Conservation (phyloP, 2,797 vertebrate genomes). For the Gymnodraco acuticeps region DNA sequence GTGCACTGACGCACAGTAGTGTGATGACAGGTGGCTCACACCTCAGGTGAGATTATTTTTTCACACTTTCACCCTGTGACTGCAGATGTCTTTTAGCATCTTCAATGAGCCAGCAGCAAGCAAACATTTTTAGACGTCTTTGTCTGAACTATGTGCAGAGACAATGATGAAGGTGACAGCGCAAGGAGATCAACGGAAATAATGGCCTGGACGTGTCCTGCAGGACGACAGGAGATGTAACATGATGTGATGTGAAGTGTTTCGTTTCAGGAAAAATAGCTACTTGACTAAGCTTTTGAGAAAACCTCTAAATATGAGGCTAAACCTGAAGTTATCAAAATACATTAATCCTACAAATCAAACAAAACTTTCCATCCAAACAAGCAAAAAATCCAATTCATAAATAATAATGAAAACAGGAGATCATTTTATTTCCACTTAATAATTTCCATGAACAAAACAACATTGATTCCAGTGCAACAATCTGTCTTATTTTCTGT, state of each 20-base stretch:
- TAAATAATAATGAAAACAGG: too few relatives aligned
- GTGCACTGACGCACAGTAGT: constrained; percentile 4
- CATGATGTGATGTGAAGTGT: not conserved
- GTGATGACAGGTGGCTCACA: constrained; percentile 66
- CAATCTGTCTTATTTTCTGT: not conserved
- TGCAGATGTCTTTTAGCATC: constrained; percentile 39
- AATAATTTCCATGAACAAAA: not conserved
- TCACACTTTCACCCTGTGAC: constrained; percentile 46
- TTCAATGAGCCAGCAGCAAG: constrained; percentile 18
- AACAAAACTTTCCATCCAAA: not conserved
- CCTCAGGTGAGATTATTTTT: constrained; percentile 66
- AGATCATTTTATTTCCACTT: not conserved
- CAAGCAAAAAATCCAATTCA: too few relatives aligned
- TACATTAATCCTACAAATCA: not conserved
- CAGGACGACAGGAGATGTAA: not conserved
- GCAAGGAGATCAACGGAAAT: not conserved
- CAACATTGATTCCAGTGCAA: not conserved
- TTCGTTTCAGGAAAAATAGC: not conserved
- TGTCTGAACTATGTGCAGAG: constrained; percentile 4
- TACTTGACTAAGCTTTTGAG: not conserved
- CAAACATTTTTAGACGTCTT: constrained; percentile 39
- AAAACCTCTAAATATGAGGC: not conserved
- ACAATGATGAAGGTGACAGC: constrained; percentile 20
- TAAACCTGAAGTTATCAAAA: not conserved
- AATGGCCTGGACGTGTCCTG: constrained; percentile 2